phyloP scores from a whole-genome alignment of 1,140 invertebrate genomes.

The Mycetomoellerius zeteki region DNA sequence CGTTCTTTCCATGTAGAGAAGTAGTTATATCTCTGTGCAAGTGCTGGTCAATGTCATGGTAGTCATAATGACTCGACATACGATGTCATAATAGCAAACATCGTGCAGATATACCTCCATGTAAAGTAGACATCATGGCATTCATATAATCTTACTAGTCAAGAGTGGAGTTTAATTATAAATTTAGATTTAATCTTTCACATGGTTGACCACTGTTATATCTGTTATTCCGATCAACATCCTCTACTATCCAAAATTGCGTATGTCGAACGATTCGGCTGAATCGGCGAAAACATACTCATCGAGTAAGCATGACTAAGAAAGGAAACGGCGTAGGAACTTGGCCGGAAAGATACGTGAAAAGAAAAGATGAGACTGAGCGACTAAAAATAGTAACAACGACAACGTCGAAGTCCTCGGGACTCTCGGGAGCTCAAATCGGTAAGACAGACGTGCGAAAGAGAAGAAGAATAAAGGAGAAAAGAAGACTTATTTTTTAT shows the following conservation, averaged over 20 bases:
- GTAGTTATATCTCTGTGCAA: background rate
- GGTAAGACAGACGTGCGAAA: background rate
- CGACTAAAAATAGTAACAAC: slow-evolving; percentile 65
- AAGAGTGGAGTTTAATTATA: background rate
- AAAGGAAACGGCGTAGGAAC: slow-evolving; percentile 42
- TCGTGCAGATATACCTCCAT: background rate
- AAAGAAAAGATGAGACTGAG: slow-evolving; percentile 50
- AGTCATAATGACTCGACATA: slow-evolving; percentile 37
- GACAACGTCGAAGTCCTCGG: slow-evolving; percentile 45
- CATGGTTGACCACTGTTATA: background rate
- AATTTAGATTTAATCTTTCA: slow-evolving; percentile 9
- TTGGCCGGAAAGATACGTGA: slow-evolving; percentile 52
- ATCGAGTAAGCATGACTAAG: slow-evolving; percentile 49
- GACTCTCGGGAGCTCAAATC: slow-evolving; percentile 41
- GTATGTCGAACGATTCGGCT: slow-evolving; percentile 5
- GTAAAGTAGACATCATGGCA: background rate
- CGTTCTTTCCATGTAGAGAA: background rate
- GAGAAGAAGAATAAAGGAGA: background rate
- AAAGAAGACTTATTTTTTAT: slow-evolving; percentile 9
- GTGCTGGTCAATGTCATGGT: slow-evolving; percentile 10
- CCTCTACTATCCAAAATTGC: slow-evolving; percentile 8
- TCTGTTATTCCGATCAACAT: background rate
- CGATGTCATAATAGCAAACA: slow-evolving; percentile 13
- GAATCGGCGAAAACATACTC: slow-evolving; percentile 39
- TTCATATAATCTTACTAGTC: slow-evolving; percentile 19